Evolutionary conservation across 2,797 vertebrate genomes (phyloP), one percentile per base, ranked within the genome.

Genomic region (Linurgus olivaceus): DNA sequence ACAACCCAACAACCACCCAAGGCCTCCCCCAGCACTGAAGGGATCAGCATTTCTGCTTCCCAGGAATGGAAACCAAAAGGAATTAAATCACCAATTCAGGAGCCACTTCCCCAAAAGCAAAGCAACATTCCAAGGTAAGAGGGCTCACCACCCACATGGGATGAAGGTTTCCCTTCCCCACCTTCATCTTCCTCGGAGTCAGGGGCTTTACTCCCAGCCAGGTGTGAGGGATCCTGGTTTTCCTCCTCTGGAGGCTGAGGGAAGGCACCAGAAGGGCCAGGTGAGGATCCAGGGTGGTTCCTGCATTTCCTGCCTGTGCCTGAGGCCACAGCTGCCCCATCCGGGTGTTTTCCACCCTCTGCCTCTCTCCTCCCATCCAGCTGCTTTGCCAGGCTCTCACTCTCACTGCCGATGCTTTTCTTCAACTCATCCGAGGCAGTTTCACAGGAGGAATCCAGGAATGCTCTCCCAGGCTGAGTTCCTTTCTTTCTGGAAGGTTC

Each of bases 171-270:
- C 52, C 68, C 54, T 4, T 38, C 65, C 79, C 77, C 96, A 98
- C 97, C 98, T 97, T 96, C 96, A 31, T 90, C 95, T 8, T 94
- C 92, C 67, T 94, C 93, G 5, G 80, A 86, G 31, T 93, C 92
- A 7, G 67, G 86, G 51, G 7, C 20, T 82, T 37, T 73, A 13
- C 29, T 45, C 1, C 6, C 3, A 13, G 13, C 10, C 17, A 17
- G 4, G 0, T 1, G 10, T 1, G 52, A 24, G 11, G 5, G 3
- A 5, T 28, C n/a, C 25, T 18, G 24, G 2, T 47, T 70, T 20
- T 82, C 54, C 76, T 87, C 80, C 65, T 63, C 81, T 13, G 35
- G 8, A 8, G 1, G 17, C n/a, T 33, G 71, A 77, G 40, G 31
- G 21, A 7, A 37, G 18, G 24, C 44, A 9, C 28, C 13, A 23